Conservation (phyloP, 2,888 invertebrate genomes). For the Caenorhabditis sulstoni region DNA sequence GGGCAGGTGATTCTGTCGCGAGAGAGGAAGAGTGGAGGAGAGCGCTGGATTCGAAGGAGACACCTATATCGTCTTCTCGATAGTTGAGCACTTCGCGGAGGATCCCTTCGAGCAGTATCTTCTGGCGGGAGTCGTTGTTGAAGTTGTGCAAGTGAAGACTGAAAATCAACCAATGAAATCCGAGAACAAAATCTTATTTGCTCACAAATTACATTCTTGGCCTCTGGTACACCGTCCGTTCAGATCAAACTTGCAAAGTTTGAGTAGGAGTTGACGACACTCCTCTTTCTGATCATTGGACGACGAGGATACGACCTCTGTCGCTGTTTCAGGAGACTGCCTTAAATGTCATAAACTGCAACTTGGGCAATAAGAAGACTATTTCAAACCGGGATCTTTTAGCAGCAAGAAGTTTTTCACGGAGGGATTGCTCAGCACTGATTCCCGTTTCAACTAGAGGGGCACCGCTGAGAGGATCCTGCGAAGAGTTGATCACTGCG, state of each 20-base stretch:
- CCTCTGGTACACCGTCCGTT: constrained; percentile 45
- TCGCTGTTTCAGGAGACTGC: constrained; percentile 8
- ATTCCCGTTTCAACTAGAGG: not conserved
- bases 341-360: not conserved
- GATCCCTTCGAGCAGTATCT: constrained; percentile 26
- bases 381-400: not conserved
- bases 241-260: constrained; percentile 53
- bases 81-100: constrained; percentile 44
- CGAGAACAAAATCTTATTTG: not conserved
- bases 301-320: not conserved
- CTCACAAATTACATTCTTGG: constrained; percentile 40
- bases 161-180: constrained; percentile 18
- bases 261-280: constrained; percentile 17
- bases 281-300: constrained; percentile 7
- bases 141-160: constrained; percentile 41
- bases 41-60: not conserved
- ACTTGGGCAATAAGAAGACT: not conserved
- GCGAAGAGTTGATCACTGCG: not conserved
- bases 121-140: constrained; percentile 11
- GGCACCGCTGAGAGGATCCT: not conserved
- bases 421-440: not conserved
- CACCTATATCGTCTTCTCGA: constrained; percentile 53
- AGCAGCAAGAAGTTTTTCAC: constrained; percentile 15
- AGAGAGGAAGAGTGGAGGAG: not conserved
- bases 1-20: not conserved